Conservation (phyloP, 1,140 invertebrate species). For the Nephotettix cincticeps region DNA sequence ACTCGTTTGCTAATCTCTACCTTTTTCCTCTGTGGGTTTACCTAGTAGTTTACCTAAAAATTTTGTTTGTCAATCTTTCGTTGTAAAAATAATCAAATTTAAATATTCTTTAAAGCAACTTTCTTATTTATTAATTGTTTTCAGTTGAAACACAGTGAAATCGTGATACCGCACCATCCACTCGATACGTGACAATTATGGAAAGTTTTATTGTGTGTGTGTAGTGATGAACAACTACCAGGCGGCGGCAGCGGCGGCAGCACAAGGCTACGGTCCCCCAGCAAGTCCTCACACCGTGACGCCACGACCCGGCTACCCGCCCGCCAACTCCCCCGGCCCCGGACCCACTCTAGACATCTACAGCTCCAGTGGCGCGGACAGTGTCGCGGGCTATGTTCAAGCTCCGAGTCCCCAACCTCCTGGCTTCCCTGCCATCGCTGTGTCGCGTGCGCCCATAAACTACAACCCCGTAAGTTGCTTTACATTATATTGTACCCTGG, state of each 20-base stretch:
- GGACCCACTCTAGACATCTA: constrained; percentile 87
- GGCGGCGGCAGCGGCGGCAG: constrained; percentile 55
- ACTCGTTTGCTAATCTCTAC: no score
- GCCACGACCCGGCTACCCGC: constrained; percentile 73
- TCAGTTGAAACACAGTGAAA: background rate
- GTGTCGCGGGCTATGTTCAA: constrained; percentile 85
- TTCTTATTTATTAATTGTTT: background rate
- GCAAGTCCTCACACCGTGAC: constrained; percentile 61
- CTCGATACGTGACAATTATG: no score
- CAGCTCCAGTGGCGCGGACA: constrained; percentile 73
- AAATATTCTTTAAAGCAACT: background rate
- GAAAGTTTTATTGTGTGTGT: no score
- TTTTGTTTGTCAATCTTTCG: no score
- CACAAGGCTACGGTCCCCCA: constrained; percentile 68
- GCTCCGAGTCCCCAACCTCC: constrained; percentile 89
- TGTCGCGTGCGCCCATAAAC: constrained; percentile 84
- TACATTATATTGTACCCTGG: no score
- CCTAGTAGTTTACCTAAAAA: no score
- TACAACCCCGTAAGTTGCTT: constrained; percentile 78
- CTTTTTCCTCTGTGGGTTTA: no score
- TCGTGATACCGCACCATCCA: no score
- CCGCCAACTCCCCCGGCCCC: constrained; percentile 80
- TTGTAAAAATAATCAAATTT: background rate
- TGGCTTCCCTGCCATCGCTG: constrained; percentile 83
- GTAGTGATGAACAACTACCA: constrained; percentile 95